phyloP scores from a whole-genome alignment of 2,797 vertebrate genomes.

The Gouania willdenowi region DNA sequence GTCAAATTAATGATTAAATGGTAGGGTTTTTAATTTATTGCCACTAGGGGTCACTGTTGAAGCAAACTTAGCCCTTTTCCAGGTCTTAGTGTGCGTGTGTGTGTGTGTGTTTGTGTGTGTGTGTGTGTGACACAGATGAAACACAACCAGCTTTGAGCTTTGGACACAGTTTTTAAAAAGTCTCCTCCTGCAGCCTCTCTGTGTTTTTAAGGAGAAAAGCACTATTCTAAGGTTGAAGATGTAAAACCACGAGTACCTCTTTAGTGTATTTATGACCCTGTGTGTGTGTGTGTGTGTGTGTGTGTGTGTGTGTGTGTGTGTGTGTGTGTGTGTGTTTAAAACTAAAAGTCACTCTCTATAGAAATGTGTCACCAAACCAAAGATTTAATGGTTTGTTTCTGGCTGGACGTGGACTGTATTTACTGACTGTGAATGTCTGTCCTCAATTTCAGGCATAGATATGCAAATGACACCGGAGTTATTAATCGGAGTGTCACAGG shows the following conservation, averaged over 20 bases:
- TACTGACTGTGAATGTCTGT: conserved; percentile 38
- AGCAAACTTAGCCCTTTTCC: conserved; percentile 21
- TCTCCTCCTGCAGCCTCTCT: conserved; percentile 51
- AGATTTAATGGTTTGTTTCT: conserved; percentile 26
- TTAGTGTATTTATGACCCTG: conserved; percentile 3
- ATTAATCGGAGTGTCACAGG: conserved; percentile 68
- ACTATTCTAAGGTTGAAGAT: conserved; percentile 30
- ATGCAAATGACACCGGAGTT: conserved; percentile 67
- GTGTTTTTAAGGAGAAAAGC: conserved; percentile 30
- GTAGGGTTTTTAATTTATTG: no score
- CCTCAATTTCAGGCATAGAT: conserved; percentile 65
- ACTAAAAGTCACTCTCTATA: not conserved
- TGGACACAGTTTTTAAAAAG: no score
- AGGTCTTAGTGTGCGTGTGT: no score
- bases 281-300: not conserved
- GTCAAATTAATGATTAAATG: no score
- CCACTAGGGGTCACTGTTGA: conserved; percentile 72
- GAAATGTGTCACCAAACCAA: conserved; percentile 1
- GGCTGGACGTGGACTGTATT: conserved; percentile 33
- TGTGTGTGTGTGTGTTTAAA: no score
- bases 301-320: no score
- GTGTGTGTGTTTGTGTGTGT: no score
- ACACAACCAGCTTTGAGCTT: no score
- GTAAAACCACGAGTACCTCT: conserved; percentile 16
- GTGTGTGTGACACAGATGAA: no score